phyloP scores from a whole-genome alignment of 1,140 invertebrate genomes.

The Stegodyphus dumicola region DNA sequence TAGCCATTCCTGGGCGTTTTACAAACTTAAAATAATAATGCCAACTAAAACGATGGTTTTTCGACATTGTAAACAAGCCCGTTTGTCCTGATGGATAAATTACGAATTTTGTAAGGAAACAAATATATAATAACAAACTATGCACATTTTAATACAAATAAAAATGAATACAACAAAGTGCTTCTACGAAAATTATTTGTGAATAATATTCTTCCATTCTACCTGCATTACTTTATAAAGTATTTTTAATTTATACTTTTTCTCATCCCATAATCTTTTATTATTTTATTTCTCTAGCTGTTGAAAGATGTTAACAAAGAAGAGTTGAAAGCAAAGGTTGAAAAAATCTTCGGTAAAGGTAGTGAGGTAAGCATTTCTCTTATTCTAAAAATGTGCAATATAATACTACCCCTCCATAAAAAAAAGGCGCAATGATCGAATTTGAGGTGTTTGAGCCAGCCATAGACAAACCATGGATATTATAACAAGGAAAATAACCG shows the following conservation, averaged over 20 bases:
- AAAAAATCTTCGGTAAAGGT: constrained; percentile 53
- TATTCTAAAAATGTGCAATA: neutral
- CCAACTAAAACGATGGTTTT: too few species aligned
- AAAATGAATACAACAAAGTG: neutral
- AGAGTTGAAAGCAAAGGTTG: constrained; percentile 48
- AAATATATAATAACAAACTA: too few species aligned
- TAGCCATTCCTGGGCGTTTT: too few species aligned
- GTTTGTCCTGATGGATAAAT: too few species aligned
- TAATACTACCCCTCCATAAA: neutral
- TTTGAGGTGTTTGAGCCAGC: neutral
- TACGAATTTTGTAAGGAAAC: too few species aligned
- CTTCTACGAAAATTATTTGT: too few species aligned
- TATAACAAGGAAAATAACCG: neutral
- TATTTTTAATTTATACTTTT: neutral
- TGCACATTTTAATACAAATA: neutral
- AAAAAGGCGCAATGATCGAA: neutral
- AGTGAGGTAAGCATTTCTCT: constrained; percentile 21
- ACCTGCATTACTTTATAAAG: too few species aligned
- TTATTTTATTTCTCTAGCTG: constrained; percentile 20
- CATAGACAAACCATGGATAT: neutral
- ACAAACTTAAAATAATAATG: too few species aligned
- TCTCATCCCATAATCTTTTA: neutral
- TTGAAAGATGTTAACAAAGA: constrained; percentile 41
- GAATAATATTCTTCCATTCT: too few species aligned
- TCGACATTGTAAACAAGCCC: too few species aligned